These are phyloP conservation scores for Labeo calbasu DNA, from an alignment of 2,797 vertebrate genomes.

Conservation along the genomic window DNA sequence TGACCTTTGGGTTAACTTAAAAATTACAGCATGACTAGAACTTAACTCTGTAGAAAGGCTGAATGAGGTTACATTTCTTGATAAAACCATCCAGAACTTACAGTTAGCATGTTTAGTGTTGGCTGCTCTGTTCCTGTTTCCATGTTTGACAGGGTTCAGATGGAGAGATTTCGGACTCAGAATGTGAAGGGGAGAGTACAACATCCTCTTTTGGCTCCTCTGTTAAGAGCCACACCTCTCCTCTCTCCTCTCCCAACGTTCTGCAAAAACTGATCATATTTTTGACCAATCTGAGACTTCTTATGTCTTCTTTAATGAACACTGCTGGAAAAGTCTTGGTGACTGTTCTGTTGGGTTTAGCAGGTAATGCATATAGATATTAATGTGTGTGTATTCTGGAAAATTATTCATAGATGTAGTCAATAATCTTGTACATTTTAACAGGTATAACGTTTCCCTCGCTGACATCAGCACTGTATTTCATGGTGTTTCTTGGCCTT, in stretches of 20 bases:
- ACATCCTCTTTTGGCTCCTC: slow-evolving; percentile 72
- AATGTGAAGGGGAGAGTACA: slow-evolving; percentile 76
- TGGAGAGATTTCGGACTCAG: slow-evolving; percentile 70
- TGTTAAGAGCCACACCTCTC: slow-evolving; percentile 59
- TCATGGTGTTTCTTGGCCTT: slow-evolving; percentile 78
- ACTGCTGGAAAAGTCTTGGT: slow-evolving; percentile 79
- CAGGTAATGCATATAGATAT: slow-evolving; percentile 70
- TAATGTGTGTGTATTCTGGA: not conserved
- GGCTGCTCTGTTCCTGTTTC: not conserved
- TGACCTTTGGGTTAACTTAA: not conserved
- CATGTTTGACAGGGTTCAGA: slow-evolving; percentile 58
- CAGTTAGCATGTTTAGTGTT: not conserved
- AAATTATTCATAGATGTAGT: not conserved
- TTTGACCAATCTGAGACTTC: slow-evolving; percentile 71
- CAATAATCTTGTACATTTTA: slow-evolving; percentile 2
- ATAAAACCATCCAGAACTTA: not conserved
- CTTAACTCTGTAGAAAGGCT: not conserved
- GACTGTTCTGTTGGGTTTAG: slow-evolving; percentile 79
- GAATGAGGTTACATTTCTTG: not conserved
- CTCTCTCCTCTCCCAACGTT: slow-evolving; percentile 69
- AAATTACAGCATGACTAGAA: too few relatives aligned
- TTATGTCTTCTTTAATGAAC: slow-evolving; percentile 76
- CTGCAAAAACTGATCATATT: slow-evolving; percentile 78
- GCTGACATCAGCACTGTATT: slow-evolving; percentile 82
- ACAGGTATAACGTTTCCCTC: slow-evolving; percentile 82